Percentiles rank a stretch among this genome's conserved stretches.
These are phyloP conservation scores for Rhadinocentrus ornatus DNA, from an alignment of 2,797 vertebrate genomes.

Conservation along the genomic window DNA sequence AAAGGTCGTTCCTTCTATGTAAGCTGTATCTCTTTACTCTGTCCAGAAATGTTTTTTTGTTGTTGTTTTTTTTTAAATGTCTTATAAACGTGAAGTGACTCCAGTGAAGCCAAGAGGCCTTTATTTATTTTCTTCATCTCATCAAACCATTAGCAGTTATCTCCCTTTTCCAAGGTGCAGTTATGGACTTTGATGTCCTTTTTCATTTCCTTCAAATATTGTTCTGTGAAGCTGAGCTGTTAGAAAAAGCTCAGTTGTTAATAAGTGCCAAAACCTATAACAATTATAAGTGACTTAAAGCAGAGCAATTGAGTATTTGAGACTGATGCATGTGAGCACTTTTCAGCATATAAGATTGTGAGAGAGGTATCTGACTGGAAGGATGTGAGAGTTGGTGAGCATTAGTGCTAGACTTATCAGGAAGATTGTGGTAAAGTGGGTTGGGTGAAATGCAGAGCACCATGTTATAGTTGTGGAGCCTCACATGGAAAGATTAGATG, in stretches of 20 bases:
- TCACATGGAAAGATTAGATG: slow-evolving; percentile 56
- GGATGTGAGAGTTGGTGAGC: slow-evolving; percentile 42
- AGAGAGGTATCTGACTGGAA: slow-evolving; percentile 41
- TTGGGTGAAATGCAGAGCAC: slow-evolving; percentile 37
- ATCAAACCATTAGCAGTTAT: slow-evolving; percentile 29
- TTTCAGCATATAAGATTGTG: slow-evolving; percentile 50
- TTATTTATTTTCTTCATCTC: slow-evolving; percentile 49
- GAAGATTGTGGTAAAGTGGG: slow-evolving; percentile 52
- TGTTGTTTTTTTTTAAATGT: slow-evolving; percentile 63
- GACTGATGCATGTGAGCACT: slow-evolving; percentile 56
- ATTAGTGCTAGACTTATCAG: slow-evolving; percentile 38
- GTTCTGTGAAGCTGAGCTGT: slow-evolving; percentile 44
- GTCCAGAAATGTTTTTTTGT: too few species aligned
- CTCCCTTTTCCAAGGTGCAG: slow-evolving; percentile 22
- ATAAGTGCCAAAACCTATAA: slow-evolving; percentile 30
- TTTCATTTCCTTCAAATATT: slow-evolving; percentile 40
- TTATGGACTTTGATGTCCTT: slow-evolving; percentile 21
- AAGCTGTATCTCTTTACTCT: slow-evolving; percentile 79
- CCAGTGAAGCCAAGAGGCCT: slow-evolving; percentile 70
- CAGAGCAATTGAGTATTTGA: slow-evolving; percentile 45
- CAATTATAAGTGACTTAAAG: slow-evolving; percentile 50
- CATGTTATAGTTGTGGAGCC: slow-evolving; percentile 50
- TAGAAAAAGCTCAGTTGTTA: slow-evolving; percentile 34
- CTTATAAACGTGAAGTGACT: slow-evolving; percentile 71
- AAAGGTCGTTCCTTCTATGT: slow-evolving; percentile 88